Percentiles rank a stretch among this genome's conserved stretches.
Conservation (phyloP, 2,113 vertebrate genomes). For the Macroglossus sobrinus region DNA sequence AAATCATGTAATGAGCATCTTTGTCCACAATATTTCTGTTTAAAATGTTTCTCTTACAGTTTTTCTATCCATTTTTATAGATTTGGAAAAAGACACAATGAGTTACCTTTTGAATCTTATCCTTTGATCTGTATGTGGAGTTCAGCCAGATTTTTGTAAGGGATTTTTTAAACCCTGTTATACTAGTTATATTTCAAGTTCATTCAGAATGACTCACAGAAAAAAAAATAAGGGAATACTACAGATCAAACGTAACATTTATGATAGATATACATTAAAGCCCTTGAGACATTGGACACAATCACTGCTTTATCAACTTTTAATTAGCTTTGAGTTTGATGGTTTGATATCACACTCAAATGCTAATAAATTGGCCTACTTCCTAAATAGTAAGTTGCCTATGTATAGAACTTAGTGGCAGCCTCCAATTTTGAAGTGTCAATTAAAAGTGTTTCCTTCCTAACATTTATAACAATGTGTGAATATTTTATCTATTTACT, state of each 20-base stretch:
- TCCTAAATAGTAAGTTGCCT: neutral
- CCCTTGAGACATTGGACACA: neutral
- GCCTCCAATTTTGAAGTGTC: neutral
- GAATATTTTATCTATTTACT: constrained; percentile 1
- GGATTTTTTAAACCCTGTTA: neutral
- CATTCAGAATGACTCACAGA: constrained; percentile 1
- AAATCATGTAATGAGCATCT: neutral
- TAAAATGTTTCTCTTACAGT: neutral
- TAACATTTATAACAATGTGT: neutral
- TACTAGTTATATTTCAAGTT: neutral
- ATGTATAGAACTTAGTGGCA: neutral
- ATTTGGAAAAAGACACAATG: neutral
- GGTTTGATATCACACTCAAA: neutral
- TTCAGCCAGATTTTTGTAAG: neutral
- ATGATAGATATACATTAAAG: neutral
- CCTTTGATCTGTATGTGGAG: neutral
- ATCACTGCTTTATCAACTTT: neutral
- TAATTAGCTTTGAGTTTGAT: neutral
- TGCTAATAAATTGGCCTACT: neutral
- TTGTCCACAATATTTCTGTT: neutral
- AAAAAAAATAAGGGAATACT: neutral
- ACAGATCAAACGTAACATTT: neutral
- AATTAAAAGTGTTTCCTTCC: neutral
- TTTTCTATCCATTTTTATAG: neutral
- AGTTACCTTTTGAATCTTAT: neutral